Conservation (phyloP, 2,888 invertebrate species). For the Tenthredo distinguenda region DNA sequence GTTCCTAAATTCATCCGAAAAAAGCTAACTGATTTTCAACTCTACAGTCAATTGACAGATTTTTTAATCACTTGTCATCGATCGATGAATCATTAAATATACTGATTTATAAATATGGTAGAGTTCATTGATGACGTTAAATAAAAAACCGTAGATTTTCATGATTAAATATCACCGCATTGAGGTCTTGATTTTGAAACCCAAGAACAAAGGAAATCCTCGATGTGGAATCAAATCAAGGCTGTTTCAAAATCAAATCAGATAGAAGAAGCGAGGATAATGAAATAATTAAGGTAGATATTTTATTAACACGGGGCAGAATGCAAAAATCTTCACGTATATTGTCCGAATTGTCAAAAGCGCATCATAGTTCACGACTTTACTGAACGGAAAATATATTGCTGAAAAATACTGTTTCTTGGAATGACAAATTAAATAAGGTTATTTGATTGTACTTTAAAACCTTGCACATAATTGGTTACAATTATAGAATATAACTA, state of each 20-base stretch:
- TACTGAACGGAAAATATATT: neutral
- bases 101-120: neutral
- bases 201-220: neutral
- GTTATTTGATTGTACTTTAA: neutral
- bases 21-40: neutral
- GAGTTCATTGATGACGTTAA: neutral
- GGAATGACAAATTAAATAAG: neutral
- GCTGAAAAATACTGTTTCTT: neutral
- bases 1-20: constrained; percentile 20
- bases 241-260: neutral
- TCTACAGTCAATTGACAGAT: constrained; percentile 13
- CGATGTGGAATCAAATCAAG: neutral
- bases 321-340: neutral
- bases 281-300: neutral
- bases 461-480: neutral
- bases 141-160: neutral
- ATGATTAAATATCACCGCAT: neutral
- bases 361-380: neutral
- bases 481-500: neutral
- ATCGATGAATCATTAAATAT: neutral
- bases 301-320: neutral
- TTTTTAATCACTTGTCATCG: neutral
- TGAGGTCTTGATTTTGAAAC: neutral
- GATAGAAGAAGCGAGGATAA: neutral
- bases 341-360: neutral